These are phyloP conservation scores for Bubalus kerabau DNA, from an alignment of 2,113 vertebrate genomes.

Conservation along the genomic window DNA sequence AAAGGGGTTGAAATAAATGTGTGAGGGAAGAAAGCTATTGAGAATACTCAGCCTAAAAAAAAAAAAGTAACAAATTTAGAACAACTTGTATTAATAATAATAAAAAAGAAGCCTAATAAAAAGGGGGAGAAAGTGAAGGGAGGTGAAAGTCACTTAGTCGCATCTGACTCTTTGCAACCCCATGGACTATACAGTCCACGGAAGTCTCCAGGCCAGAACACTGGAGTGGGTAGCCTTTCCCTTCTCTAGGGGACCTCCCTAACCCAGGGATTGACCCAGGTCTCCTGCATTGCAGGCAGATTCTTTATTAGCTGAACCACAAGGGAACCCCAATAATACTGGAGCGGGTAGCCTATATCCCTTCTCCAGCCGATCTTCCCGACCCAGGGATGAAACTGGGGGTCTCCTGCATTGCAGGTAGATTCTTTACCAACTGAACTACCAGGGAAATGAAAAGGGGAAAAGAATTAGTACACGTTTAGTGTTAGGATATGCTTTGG, in stretches of 20 bases:
- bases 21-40: constrained; percentile 1
- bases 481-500: not conserved
- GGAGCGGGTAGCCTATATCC: not conserved
- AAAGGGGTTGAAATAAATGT: not conserved
- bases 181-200: not conserved
- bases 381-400: not conserved
- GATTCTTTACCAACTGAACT: not conserved
- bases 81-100: not conserved
- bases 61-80: not conserved
- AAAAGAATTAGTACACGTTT: not conserved
- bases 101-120: constrained; percentile 62
- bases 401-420: not conserved
- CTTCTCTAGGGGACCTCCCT: not conserved
- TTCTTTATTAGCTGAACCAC: not conserved
- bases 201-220: not conserved
- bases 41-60: not conserved
- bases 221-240: not conserved
- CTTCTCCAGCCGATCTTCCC: not conserved
- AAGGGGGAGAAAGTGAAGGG: not conserved
- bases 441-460: not conserved
- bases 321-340: not conserved
- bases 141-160: not conserved
- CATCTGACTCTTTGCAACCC: not conserved
- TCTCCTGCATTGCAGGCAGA: not conserved
- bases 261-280: not conserved